A percentile compares a stretch with the other conserved stretches of the same genome.
These are phyloP conservation scores for Carassius auratus DNA, from an alignment of 2,113 vertebrate genomes.

Conservation along the genomic window DNA sequence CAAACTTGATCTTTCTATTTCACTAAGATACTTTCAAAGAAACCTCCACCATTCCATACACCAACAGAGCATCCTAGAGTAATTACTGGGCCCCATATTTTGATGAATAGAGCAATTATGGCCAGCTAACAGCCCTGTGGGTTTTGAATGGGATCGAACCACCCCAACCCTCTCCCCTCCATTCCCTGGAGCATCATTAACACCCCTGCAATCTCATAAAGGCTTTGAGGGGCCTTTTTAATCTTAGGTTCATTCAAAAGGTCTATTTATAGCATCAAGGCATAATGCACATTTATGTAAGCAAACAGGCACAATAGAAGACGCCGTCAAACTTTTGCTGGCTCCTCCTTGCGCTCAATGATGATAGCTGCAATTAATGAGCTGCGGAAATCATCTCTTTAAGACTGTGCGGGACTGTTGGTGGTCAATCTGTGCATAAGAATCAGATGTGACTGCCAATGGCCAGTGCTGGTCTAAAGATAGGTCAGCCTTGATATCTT, in stretches of 20 bases:
- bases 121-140: constrained; percentile 63
- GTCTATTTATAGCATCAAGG: constrained; percentile 69
- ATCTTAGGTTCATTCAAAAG: constrained; percentile 61
- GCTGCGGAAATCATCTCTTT: neutral
- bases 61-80: constrained; percentile 55
- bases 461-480: constrained; percentile 36
- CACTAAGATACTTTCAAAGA: constrained; percentile 50
- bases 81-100: constrained; percentile 74
- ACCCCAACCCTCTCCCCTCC: constrained; percentile 29
- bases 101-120: constrained; percentile 76
- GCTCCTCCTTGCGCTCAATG: constrained; percentile 8
- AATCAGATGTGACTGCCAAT: constrained; percentile 23
- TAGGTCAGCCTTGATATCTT: constrained; percentile 45
- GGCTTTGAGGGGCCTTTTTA: constrained; percentile 60
- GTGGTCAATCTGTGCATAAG: neutral
- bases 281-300: constrained; percentile 65
- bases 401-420: neutral
- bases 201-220: constrained; percentile 63
- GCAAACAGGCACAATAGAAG: constrained; percentile 42
- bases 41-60: constrained; percentile 34
- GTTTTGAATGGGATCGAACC: constrained; percentile 59
- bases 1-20: constrained; percentile 42
- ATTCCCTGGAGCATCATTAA: constrained; percentile 56
- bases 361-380: constrained; percentile 49
- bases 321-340: constrained; percentile 27